Percentiles rank a stretch among this genome's conserved stretches.
These are phyloP conservation scores for Pogonophryne albipinna DNA, from an alignment of 2,797 vertebrate genomes.

Conservation along the genomic window DNA sequence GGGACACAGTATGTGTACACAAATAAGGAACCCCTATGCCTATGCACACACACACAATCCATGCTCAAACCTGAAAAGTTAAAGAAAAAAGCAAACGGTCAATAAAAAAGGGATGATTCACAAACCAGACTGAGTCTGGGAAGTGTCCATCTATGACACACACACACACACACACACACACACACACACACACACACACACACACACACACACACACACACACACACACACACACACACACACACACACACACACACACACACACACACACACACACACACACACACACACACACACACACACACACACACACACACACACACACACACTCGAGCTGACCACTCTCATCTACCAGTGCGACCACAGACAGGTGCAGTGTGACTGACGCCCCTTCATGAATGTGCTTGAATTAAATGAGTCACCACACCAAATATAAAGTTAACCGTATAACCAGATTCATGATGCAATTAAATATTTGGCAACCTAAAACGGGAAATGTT, in stretches of 20 bases:
- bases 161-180: conserved; percentile 25
- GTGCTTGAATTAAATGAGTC: conserved; percentile 55
- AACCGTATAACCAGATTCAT: conserved; percentile 47
- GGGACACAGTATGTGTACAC: conserved; percentile 49
- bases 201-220: conserved; percentile 33
- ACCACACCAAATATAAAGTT: conserved; percentile 53
- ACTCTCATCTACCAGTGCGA: conserved; percentile 52
- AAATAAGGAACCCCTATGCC: conserved; percentile 34
- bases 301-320: conserved; percentile 30
- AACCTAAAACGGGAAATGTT: conserved; percentile 49
- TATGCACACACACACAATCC: conserved; percentile 2
- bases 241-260: conserved; percentile 22
- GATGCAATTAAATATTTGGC: conserved; percentile 72
- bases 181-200: conserved; percentile 34
- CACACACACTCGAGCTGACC: conserved; percentile 53
- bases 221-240: conserved; percentile 24
- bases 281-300: conserved; percentile 33
- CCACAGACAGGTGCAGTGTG: conserved; percentile 76
- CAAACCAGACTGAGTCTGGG: conserved; percentile 60
- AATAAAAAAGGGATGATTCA: conserved; percentile 66
- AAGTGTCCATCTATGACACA: conserved; percentile 38
- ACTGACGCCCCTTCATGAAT: conserved; percentile 67
- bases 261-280: conserved; percentile 34
- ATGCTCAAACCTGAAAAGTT: conserved; percentile 30
- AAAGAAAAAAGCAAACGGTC: conserved; percentile 23